phyloP scores from a whole-genome alignment of 2,113 vertebrate genomes.

The Kobus ellipsiprymnus region DNA sequence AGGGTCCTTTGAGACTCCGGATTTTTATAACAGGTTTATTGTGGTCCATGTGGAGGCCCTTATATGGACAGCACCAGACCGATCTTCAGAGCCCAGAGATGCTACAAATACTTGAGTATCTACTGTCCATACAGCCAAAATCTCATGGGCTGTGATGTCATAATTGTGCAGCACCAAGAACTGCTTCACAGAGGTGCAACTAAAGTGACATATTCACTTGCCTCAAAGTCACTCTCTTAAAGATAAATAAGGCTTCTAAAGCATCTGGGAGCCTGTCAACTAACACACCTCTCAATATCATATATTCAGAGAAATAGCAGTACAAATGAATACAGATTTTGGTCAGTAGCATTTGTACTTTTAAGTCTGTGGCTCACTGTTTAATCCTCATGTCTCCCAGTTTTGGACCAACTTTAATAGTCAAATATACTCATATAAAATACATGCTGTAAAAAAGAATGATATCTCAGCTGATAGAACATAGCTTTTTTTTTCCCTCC shows the following conservation, averaged over 20 bases:
- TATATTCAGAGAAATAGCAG: background rate
- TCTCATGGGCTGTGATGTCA: background rate
- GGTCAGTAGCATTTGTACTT: background rate
- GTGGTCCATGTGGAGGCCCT: background rate
- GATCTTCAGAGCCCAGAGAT: background rate
- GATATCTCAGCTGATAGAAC: background rate
- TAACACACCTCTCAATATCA: background rate
- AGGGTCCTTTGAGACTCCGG: background rate
- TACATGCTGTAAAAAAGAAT: background rate
- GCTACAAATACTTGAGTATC: background rate
- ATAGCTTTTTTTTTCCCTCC: background rate
- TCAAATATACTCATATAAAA: slow-evolving; percentile 12
- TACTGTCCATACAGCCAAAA: background rate
- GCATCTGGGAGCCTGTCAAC: background rate
- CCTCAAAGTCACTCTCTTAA: background rate
- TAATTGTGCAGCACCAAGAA: background rate
- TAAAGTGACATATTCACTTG: background rate
- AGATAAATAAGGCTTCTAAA: background rate
- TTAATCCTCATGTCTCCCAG: background rate
- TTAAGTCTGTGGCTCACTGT: background rate
- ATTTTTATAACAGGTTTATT: background rate
- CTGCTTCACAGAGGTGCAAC: background rate
- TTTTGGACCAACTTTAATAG: background rate
- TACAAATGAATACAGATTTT: background rate
- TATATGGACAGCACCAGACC: background rate